Conservation (phyloP, 2,888 invertebrate species). For the Tuta absoluta region DNA sequence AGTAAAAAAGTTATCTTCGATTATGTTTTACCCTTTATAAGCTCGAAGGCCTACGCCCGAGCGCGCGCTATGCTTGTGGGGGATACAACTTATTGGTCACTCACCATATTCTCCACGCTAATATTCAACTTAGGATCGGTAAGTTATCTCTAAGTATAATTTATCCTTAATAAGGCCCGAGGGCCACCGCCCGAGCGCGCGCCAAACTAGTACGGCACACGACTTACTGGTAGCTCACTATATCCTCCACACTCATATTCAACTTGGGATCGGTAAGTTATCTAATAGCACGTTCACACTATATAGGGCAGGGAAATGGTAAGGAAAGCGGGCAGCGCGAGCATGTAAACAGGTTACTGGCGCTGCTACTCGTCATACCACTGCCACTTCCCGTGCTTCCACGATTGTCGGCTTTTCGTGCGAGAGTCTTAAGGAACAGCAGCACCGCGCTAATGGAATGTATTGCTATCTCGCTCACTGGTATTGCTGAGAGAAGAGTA, state of each 20-base stretch:
- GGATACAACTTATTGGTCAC: constrained; percentile 92
- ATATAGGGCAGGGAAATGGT: too few relatives aligned
- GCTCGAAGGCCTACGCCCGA: constrained; percentile 81
- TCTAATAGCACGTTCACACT: too few relatives aligned
- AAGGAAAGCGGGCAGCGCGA: too few relatives aligned
- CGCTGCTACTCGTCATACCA: too few relatives aligned
- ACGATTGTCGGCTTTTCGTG: too few relatives aligned
- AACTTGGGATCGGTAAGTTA: constrained; percentile 87
- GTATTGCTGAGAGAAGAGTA: too few relatives aligned
- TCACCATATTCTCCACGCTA: constrained; percentile 93
- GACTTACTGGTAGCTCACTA: constrained; percentile 93
- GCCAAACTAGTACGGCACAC: constrained; percentile 88
- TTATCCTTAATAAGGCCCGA: constrained; percentile 71
- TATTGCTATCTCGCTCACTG: too few relatives aligned
- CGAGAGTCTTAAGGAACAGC: too few relatives aligned
- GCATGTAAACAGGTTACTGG: too few relatives aligned
- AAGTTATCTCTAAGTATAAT: constrained; percentile 43
- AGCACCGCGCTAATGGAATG: too few relatives aligned
- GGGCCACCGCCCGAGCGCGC: constrained; percentile 84
- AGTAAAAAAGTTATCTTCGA: constrained; percentile 43
- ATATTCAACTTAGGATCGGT: constrained; percentile 91
- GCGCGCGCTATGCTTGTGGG: constrained; percentile 87
- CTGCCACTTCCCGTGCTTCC: too few relatives aligned
- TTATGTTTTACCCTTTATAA: constrained; percentile 58
- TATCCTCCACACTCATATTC: constrained; percentile 93